phyloP scores from a whole-genome alignment of 2,113 vertebrate species.

The Oriolus oriolus region DNA sequence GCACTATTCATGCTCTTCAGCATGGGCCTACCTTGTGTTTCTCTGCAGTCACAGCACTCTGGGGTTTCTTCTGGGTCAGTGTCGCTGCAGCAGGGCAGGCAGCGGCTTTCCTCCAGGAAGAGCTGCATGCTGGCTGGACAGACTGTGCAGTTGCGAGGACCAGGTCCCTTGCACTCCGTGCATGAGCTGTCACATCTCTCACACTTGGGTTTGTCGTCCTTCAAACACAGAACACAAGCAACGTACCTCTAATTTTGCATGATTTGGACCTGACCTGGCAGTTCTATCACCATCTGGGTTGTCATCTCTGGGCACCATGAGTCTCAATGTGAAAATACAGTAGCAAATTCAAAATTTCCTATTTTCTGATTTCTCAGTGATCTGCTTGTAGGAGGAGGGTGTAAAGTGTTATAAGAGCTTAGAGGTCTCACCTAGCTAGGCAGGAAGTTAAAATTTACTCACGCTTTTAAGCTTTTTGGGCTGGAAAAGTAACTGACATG shows the following conservation, averaged over 20 bases:
- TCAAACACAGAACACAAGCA: not conserved
- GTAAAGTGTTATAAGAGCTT: not conserved
- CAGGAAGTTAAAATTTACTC: not conserved
- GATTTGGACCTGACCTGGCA: not conserved
- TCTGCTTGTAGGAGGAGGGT: not conserved
- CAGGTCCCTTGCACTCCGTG: constrained; percentile 82
- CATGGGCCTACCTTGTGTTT: constrained; percentile 69
- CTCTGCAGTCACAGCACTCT: constrained; percentile 86
- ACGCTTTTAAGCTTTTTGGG: not conserved
- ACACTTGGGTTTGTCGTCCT: constrained; percentile 68
- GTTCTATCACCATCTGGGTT: not conserved
- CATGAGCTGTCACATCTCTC: constrained; percentile 81
- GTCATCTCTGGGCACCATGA: not conserved
- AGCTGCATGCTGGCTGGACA: constrained; percentile 76
- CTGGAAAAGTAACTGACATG: not conserved
- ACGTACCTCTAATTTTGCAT: not conserved
- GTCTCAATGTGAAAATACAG: not conserved
- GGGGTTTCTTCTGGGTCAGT: not conserved
- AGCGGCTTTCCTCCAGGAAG: constrained; percentile 77
- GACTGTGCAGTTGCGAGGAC: constrained; percentile 78
- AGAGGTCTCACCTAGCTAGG: not conserved
- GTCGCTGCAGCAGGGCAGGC: constrained; percentile 80
- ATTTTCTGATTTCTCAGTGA: not conserved
- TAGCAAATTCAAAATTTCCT: not conserved
- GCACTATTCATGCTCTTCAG: not conserved